These are phyloP conservation scores for Argyresthia goedartella DNA, from an alignment of 2,888 invertebrate species.

Conservation along the genomic window DNA sequence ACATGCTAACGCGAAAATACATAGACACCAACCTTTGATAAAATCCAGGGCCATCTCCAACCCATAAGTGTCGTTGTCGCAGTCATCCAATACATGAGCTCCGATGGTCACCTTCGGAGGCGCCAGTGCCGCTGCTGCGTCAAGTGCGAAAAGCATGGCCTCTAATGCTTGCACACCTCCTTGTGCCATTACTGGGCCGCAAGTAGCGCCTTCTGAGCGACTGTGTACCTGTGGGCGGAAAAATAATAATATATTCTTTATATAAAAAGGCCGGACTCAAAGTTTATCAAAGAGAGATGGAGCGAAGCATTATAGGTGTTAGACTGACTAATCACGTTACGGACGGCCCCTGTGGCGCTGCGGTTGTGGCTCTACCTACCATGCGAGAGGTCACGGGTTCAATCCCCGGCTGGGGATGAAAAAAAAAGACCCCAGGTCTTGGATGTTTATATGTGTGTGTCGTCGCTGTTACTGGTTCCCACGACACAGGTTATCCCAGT, in stretches of 20 bases:
- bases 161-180: slow-evolving; percentile 89
- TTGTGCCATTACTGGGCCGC: slow-evolving; percentile 92
- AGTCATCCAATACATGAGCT: slow-evolving; percentile 90
- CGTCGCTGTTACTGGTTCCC: too few species aligned
- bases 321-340: too few species aligned
- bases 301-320: slow-evolving; percentile 4
- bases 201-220: slow-evolving; percentile 82
- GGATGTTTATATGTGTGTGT: too few species aligned
- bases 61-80: slow-evolving; percentile 93
- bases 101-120: slow-evolving; percentile 83
- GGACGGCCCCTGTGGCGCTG: too few species aligned
- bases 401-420: too few species aligned
- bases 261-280: neutral
- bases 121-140: slow-evolving; percentile 75
- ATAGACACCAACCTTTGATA: slow-evolving; percentile 95
- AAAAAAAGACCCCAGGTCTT: too few species aligned
- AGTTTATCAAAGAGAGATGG: neutral
- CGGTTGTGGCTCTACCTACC: too few species aligned
- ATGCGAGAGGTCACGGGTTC: too few species aligned
- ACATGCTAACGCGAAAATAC: too few species aligned
- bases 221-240: slow-evolving; percentile 74
- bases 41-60: slow-evolving; percentile 94
- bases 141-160: slow-evolving; percentile 89
- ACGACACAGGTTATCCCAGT: too few species aligned
- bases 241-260: neutral